These are phyloP conservation scores for Alectura lathami DNA, from an alignment of 2,113 vertebrate genomes.

Conservation along the genomic window DNA sequence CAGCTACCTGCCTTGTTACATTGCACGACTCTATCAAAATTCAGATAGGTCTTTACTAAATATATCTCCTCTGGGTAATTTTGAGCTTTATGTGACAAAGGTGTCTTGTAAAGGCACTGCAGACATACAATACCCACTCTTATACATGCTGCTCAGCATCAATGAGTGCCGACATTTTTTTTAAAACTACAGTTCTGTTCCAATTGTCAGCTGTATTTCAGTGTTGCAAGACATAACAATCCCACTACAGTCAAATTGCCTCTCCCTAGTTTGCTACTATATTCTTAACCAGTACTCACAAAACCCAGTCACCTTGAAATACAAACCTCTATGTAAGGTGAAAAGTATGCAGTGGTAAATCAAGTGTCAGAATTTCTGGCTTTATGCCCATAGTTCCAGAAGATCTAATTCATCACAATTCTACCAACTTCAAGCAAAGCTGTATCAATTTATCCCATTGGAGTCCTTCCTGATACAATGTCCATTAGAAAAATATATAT, in stretches of 20 bases:
- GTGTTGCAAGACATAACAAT: neutral
- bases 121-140: neutral
- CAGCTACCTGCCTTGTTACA: neutral
- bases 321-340: neutral
- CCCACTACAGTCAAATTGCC: neutral
- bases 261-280: neutral
- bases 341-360: neutral
- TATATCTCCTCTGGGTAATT: neutral
- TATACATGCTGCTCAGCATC: fast-evolving
- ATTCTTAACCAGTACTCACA: neutral
- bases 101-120: neutral
- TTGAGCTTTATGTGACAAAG: neutral
- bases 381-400: neutral
- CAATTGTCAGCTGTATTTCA: neutral
- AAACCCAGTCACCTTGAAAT: neutral
- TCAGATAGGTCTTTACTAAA: neutral
- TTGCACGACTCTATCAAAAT: neutral
- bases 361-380: neutral
- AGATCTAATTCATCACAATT: neutral
- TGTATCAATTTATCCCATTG: neutral
- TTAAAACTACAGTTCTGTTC: neutral
- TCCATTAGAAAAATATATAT: neutral
- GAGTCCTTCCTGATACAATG: neutral
- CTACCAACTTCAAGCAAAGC: neutral
- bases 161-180: fast-evolving